phyloP scores from a whole-genome alignment of 2,113 vertebrate genomes.

The Rhinoderma darwinii region DNA sequence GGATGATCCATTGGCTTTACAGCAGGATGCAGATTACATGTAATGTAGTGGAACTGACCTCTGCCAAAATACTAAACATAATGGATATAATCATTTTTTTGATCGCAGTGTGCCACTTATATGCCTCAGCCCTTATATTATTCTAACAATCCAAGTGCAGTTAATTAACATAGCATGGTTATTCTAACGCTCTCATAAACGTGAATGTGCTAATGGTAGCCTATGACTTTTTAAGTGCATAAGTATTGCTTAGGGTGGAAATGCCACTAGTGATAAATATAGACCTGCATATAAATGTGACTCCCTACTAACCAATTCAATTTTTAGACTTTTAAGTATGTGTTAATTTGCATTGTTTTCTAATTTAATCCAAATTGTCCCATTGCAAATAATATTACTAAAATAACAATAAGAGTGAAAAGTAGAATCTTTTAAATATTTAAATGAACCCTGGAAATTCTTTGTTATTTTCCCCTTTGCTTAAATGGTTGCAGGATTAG shows the following conservation, averaged over 20 bases:
- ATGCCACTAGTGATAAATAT: not conserved
- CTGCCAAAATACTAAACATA: not conserved
- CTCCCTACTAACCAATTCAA: too few relatives aligned
- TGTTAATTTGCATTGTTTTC: too few relatives aligned
- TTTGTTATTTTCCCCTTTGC: too few relatives aligned
- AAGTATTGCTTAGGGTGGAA: not conserved
- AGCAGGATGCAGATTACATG: not conserved
- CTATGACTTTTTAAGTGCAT: not conserved
- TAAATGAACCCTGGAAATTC: too few relatives aligned
- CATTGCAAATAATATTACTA: too few relatives aligned
- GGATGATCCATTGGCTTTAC: conserved; percentile 14
- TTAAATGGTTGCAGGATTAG: too few relatives aligned
- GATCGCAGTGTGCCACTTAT: not conserved
- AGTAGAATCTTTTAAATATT: too few relatives aligned
- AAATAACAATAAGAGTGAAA: too few relatives aligned
- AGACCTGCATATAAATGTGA: not conserved
- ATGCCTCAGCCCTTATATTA: not conserved
- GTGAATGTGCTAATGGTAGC: not conserved
- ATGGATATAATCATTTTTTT: conserved; percentile 17
- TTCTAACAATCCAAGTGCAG: not conserved
- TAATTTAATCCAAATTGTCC: too few relatives aligned
- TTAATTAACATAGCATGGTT: not conserved
- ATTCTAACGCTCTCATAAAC: not conserved
- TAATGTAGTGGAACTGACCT: conserved; percentile 48
- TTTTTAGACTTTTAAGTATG: too few relatives aligned